phyloP scores from a whole-genome alignment of 2,888 invertebrate genomes.

The Drosophila testacea region DNA sequence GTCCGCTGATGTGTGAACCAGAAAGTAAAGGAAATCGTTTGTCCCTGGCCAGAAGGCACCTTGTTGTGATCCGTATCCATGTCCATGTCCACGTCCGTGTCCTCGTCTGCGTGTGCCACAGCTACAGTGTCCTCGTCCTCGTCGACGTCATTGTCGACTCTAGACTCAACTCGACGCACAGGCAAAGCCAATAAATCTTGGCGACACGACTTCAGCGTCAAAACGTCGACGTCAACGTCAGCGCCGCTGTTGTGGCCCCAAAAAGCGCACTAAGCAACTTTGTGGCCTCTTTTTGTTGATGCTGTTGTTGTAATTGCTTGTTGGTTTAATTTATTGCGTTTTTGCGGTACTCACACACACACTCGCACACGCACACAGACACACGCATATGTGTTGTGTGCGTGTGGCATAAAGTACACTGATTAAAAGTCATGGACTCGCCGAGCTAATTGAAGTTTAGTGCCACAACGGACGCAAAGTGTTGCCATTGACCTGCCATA shows the following conservation, averaged over 20 bases:
- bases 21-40: constrained; percentile 29
- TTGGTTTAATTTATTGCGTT: constrained; percentile 70
- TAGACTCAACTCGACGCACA: constrained; percentile 48
- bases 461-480: constrained; percentile 51
- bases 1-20: constrained; percentile 29
- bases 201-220: constrained; percentile 58
- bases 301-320: constrained; percentile 69
- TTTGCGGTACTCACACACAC: constrained; percentile 26
- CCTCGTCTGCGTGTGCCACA: constrained; percentile 16
- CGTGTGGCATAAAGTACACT: constrained; percentile 68
- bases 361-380: constrained; percentile 9
- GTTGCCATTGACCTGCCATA: constrained; percentile 60
- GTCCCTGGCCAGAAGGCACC: constrained; percentile 30
- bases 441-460: constrained; percentile 75
- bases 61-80: constrained; percentile 32
- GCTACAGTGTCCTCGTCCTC: constrained; percentile 8
- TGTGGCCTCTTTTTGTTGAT: constrained; percentile 32
- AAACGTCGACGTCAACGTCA: constrained; percentile 16
- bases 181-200: constrained; percentile 71
- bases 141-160: constrained; percentile 37
- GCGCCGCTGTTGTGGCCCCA: constrained; percentile 22
- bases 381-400: constrained; percentile 10
- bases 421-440: constrained; percentile 78
- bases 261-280: constrained; percentile 57
- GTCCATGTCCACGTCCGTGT: constrained; percentile 12